These are phyloP conservation scores for Zaprionus camerounensis DNA, from an alignment of 1,140 invertebrate species.

Conservation along the genomic window DNA sequence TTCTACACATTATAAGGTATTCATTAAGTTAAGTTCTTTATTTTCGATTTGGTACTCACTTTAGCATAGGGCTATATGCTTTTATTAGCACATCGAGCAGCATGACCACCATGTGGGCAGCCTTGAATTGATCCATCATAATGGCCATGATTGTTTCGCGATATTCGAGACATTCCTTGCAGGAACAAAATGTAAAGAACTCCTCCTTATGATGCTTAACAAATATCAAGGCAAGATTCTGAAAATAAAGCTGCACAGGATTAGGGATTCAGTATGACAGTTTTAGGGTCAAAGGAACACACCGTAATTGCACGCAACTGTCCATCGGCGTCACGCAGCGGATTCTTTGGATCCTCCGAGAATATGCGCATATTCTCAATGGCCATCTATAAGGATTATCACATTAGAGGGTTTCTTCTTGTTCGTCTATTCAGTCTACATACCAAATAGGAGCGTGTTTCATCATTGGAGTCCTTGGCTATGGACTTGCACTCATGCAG, in stretches of 20 bases:
- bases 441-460: constrained; percentile 72
- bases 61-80: constrained; percentile 79
- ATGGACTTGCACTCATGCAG: constrained; percentile 63
- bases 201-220: constrained; percentile 77
- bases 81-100: constrained; percentile 79
- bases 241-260: constrained; percentile 75
- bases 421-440: background rate
- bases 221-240: constrained; percentile 83
- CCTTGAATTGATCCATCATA: constrained; percentile 83
- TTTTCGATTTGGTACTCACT: constrained; percentile 52
- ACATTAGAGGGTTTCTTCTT: background rate
- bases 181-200: constrained; percentile 83
- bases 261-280: constrained; percentile 57
- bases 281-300: constrained; percentile 29
- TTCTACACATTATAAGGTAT: constrained; percentile 48
- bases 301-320: constrained; percentile 80
- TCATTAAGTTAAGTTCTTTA: background rate
- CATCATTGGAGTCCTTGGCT: constrained; percentile 62
- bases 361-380: constrained; percentile 75
- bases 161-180: constrained; percentile 83
- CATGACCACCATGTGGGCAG: constrained; percentile 82
- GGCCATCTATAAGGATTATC: constrained; percentile 54
- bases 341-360: constrained; percentile 74
- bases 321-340: constrained; percentile 65
- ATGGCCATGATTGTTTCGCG: constrained; percentile 82